phyloP scores from a whole-genome alignment of 2,888 invertebrate species.

The Rhimphoctona megacephalus region DNA sequence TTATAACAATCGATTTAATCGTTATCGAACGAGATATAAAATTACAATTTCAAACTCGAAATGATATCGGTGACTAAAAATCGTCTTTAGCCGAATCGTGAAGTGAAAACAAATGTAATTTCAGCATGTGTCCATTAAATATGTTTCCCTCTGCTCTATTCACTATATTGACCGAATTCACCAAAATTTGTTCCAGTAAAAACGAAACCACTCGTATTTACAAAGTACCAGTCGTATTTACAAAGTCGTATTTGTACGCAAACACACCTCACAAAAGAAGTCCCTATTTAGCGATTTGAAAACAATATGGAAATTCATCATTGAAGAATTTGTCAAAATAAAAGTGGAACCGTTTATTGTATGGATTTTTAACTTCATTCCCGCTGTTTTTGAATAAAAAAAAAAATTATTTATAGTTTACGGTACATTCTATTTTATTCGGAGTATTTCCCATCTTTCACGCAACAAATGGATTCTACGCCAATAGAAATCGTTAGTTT shows the following conservation, averaged over 20 bases:
- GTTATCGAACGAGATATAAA: background rate
- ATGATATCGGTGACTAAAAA: background rate
- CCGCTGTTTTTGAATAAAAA: no score
- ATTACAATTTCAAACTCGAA: background rate
- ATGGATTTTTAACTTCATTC: no score
- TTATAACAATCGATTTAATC: background rate
- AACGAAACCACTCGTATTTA: no score
- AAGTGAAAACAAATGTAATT: background rate
- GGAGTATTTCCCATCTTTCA: no score
- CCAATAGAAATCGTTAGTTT: no score
- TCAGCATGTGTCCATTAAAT: background rate
- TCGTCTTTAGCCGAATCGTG: background rate
- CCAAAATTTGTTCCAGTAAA: no score
- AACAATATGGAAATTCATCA: background rate
- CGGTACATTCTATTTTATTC: no score
- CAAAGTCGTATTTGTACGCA: background rate
- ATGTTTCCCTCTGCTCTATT: no score
- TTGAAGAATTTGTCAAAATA: background rate
- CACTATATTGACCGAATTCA: no score
- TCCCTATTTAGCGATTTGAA: background rate
- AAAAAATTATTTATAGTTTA: no score
- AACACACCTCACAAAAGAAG: background rate
- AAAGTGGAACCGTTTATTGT: background rate
- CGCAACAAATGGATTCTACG: no score
- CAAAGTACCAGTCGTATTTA: no score